Evolutionary conservation across 1,140 invertebrate genomes (phyloP).

Genomic region (Drosophila lowei): DNA sequence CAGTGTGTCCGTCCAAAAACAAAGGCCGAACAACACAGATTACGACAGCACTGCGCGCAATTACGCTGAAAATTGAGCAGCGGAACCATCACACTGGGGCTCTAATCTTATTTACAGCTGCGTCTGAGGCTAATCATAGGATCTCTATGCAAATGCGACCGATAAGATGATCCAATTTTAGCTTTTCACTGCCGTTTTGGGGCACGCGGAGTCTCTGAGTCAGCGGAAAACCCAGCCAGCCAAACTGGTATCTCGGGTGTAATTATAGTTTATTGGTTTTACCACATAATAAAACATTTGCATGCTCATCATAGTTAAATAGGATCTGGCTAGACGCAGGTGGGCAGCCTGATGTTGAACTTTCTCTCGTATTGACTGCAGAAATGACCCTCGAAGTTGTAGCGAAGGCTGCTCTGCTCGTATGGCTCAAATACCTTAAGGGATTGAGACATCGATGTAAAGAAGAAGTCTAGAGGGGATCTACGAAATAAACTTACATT

Average conservation of each 20-base stretch:
- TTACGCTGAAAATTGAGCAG: not conserved
- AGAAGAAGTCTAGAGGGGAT: not conserved
- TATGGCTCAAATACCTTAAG: constrained; percentile 65
- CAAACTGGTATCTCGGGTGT: not conserved
- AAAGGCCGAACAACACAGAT: constrained; percentile 26
- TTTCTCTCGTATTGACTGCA: constrained; percentile 58
- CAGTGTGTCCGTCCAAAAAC: constrained; percentile 22
- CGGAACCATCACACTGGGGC: constrained; percentile 3
- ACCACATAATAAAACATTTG: constrained; percentile 30
- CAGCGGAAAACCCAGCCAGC: constrained; percentile 15
- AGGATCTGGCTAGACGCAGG: constrained; percentile 28
- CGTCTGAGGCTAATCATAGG: constrained; percentile 19
- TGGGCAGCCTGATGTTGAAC: constrained; percentile 55
- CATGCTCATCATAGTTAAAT: constrained; percentile 1
- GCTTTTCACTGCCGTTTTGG: not conserved
- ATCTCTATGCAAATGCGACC: constrained; percentile 12
- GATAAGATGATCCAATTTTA: constrained; percentile 32
- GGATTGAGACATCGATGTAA: not conserved
- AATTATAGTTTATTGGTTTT: constrained; percentile 34
- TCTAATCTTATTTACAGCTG: constrained; percentile 32
- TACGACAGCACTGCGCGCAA: constrained; percentile 2
- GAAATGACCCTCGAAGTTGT: constrained; percentile 66
- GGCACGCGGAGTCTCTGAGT: constrained; percentile 4
- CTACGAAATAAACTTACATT: constrained; percentile 45
- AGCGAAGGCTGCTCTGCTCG: constrained; percentile 64